Evolutionary conservation across 2,113 vertebrate species (phyloP).

Genomic region (Antechinus flavipes): DNA sequence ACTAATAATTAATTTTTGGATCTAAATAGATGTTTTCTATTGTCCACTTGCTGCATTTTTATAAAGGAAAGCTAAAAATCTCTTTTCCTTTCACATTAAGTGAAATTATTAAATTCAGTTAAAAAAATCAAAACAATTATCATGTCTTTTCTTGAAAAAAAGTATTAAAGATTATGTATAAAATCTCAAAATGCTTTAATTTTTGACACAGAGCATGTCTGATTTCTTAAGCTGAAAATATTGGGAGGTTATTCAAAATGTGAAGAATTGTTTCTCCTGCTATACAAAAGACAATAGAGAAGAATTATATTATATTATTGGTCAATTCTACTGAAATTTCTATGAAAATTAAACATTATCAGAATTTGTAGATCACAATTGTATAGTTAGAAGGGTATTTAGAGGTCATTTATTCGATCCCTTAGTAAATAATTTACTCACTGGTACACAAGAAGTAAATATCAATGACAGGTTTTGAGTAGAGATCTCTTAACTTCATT

Average conservation of each 20-base stretch:
- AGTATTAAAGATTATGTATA: background rate
- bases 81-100: background rate
- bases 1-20: background rate
- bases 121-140: background rate
- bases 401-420: background rate
- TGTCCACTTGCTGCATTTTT: background rate
- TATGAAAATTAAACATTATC: background rate
- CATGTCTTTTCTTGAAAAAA: background rate
- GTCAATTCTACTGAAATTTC: background rate
- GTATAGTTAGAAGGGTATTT: background rate
- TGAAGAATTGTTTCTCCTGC: background rate
- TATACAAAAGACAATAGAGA: background rate
- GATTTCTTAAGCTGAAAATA: slow-evolving; percentile 10
- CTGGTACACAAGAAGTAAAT: background rate
- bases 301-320: background rate
- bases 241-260: background rate
- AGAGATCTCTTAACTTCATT: background rate
- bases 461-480: background rate
- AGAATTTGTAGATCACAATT: background rate
- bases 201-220: background rate
- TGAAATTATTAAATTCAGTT: background rate
- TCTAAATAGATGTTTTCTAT: background rate
- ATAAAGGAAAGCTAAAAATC: background rate
- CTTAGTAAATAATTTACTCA: background rate
- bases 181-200: slow-evolving; percentile 18